phyloP scores from a whole-genome alignment of 1,140 invertebrate species.

The Arion vulgaris region DNA sequence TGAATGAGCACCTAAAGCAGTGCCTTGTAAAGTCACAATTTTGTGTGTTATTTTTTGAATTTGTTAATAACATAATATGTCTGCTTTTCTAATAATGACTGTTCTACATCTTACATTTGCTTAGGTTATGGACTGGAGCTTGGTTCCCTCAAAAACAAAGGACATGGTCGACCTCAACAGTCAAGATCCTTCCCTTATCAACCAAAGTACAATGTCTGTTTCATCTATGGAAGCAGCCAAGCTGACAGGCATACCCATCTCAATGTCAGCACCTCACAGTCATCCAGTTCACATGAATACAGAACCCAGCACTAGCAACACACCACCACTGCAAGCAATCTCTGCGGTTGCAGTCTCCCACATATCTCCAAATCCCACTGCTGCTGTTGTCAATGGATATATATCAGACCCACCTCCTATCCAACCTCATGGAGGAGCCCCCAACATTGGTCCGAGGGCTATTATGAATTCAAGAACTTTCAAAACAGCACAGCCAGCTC shows the following conservation, averaged over 20 bases:
- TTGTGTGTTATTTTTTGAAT: too few relatives aligned
- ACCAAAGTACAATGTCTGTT: neutral
- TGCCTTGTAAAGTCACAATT: too few relatives aligned
- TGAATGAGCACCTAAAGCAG: too few relatives aligned
- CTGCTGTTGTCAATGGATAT: slow-evolving; percentile 17
- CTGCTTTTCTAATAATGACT: too few relatives aligned
- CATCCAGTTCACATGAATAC: neutral
- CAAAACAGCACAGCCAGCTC: slow-evolving; percentile 33
- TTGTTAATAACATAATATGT: too few relatives aligned
- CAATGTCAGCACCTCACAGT: slow-evolving; percentile 23
- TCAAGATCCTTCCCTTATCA: slow-evolving; percentile 18
- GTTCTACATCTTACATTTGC: neutral
- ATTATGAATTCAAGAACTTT: neutral
- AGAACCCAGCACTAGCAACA: slow-evolving; percentile 6
- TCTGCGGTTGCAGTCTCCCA: neutral
- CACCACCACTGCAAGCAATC: neutral
- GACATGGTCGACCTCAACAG: slow-evolving; percentile 20
- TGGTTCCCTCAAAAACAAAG: slow-evolving; percentile 10
- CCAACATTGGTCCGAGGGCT: neutral
- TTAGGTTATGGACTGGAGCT: neutral
- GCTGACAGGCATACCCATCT: slow-evolving; percentile 10
- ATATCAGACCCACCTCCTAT: slow-evolving; percentile 33
- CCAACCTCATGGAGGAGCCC: neutral
- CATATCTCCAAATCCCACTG: slow-evolving; percentile 14
- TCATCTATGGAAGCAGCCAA: neutral